Conservation (phyloP, 2,113 vertebrate genomes). For the Telmatochromis bifrenatus region DNA sequence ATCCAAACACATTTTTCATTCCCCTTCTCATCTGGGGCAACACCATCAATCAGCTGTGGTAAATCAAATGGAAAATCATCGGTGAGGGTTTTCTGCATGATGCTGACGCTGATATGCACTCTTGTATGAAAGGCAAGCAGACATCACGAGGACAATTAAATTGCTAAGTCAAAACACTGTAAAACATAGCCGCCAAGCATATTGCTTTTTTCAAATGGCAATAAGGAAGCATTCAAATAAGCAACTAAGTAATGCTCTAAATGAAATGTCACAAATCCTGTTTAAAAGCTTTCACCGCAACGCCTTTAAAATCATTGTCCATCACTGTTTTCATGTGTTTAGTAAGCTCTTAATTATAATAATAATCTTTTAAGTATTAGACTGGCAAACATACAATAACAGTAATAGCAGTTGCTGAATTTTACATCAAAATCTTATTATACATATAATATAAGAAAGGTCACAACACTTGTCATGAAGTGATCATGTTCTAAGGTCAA, state of each 20-base stretch:
- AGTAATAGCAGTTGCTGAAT: background rate
- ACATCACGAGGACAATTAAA: constrained; percentile 19
- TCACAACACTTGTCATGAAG: background rate
- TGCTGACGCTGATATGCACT: background rate
- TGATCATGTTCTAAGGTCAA: background rate
- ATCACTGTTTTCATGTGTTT: background rate
- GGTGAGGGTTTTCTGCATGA: background rate
- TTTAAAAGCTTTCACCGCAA: background rate
- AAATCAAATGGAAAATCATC: constrained; percentile 48
- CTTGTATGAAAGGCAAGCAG: constrained; percentile 26
- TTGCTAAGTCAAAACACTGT: background rate
- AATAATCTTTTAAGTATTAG: background rate
- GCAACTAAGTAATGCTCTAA: background rate
- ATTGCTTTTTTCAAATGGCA: constrained; percentile 24
- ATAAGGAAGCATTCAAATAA: constrained; percentile 33
- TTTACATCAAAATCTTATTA: background rate
- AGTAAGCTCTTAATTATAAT: background rate
- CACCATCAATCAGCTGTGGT: constrained; percentile 49
- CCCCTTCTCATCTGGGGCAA: constrained; percentile 9
- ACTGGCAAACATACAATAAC: background rate
- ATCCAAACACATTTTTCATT: constrained; percentile 35
- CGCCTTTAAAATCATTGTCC: background rate
- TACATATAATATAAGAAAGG: background rate
- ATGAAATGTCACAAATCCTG: constrained; percentile 25
- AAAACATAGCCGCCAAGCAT: constrained; percentile 3